These are phyloP conservation scores for Epiblema foenella DNA, from an alignment of 2,888 invertebrate species.

Conservation along the genomic window DNA sequence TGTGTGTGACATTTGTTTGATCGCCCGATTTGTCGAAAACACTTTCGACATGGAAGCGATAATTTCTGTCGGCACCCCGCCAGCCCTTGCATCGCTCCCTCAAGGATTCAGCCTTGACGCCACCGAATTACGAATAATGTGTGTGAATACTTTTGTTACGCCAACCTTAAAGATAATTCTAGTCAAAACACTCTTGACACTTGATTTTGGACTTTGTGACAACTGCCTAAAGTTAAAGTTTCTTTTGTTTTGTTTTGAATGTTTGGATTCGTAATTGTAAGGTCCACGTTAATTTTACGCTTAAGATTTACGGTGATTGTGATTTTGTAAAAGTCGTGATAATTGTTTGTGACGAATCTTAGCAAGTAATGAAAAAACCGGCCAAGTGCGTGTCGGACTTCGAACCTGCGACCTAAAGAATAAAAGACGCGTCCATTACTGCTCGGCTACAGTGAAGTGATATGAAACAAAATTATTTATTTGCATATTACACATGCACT, in stretches of 20 bases:
- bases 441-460: too few relatives aligned
- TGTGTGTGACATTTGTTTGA: too few relatives aligned
- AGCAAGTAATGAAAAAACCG: too few relatives aligned
- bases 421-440: too few relatives aligned
- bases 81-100: slow-evolving; percentile 7
- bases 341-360: slow-evolving; percentile 6
- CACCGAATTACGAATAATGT: slow-evolving; percentile 36
- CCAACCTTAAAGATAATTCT: slow-evolving; percentile 27
- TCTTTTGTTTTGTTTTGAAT: not conserved
- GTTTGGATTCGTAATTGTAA: not conserved
- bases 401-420: too few relatives aligned
- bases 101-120: slow-evolving; percentile 32
- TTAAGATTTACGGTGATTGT: slow-evolving; percentile 11
- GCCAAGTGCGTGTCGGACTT: too few relatives aligned
- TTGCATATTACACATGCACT: too few relatives aligned
- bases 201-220: slow-evolving; percentile 1
- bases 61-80: slow-evolving; percentile 24
- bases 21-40: too few relatives aligned
- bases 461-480: too few relatives aligned
- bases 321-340: not conserved
- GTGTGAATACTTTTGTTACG: slow-evolving; percentile 36
- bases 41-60: not conserved
- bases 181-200: not conserved
- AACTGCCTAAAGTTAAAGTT: not conserved
- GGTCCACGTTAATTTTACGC: slow-evolving; percentile 6